These are phyloP conservation scores for Tenthredo notha DNA, from an alignment of 2,888 invertebrate genomes.

Conservation along the genomic window DNA sequence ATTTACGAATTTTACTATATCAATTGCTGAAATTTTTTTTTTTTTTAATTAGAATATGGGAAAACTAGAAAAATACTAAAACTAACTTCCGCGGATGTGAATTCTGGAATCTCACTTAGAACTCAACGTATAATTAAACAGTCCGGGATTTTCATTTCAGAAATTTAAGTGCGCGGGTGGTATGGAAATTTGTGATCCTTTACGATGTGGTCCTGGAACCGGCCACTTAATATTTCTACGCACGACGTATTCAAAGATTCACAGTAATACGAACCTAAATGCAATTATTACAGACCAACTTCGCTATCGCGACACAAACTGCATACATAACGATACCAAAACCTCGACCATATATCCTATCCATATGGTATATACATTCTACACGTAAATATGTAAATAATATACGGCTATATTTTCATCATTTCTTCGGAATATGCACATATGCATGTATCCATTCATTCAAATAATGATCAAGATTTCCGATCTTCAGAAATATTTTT, in stretches of 20 bases:
- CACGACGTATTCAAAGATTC: constrained; percentile 45
- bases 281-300: constrained; percentile 41
- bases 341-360: background rate
- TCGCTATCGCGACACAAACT: constrained; percentile 59
- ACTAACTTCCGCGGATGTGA: background rate
- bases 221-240: constrained; percentile 44
- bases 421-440: background rate
- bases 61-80: background rate
- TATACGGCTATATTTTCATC: background rate
- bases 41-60: too few relatives aligned
- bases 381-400: constrained; percentile 49
- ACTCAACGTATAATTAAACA: background rate
- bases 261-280: constrained; percentile 36
- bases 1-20: background rate
- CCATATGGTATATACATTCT: constrained; percentile 12
- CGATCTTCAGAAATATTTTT: background rate
- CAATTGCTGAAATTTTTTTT: too few relatives aligned
- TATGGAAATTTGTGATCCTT: constrained; percentile 27
- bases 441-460: background rate
- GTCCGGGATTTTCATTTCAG: background rate
- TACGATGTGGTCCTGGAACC: background rate
- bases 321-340: constrained; percentile 60
- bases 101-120: background rate
- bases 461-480: background rate
- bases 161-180: background rate